Evolutionary conservation across 2,797 vertebrate genomes (phyloP), one percentile per base, ranked within the genome.

Genomic region (Emydoidea blandingii): DNA sequence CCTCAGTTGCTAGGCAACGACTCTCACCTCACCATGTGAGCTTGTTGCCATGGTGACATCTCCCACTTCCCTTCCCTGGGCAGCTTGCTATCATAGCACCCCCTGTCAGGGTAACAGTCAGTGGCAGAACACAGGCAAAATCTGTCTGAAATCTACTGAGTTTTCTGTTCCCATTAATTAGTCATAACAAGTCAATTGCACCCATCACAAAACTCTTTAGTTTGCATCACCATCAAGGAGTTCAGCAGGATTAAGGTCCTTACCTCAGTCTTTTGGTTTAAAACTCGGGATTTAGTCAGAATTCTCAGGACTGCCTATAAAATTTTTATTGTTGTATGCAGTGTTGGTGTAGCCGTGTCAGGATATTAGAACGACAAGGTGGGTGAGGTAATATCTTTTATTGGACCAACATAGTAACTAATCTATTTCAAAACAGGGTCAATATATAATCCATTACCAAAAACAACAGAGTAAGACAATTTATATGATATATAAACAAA

Each of bases 271-370:
- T 21, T 4, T 1, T 3, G 49, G 14, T 27, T 1, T 0, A 15
- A 29, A 37, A 31, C 1, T 1, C 16, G 0, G 0, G 37, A 78
- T 6, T 25, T 37, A 3, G 6, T 29, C 1, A 0, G 0, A 54
- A 1, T 49, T 80, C 79, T 10, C 53, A 5, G 72, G 1, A 0
- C 14, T 31, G 18, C 29, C 19, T 68, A 68, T 34, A 68, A 19
- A 37, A 21, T 37, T 8, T 37, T 21, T 21, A 68, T 68, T n/a
- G 9, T 37, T 68, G 18, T 37, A 68, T 68, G n/a, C 18, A 37
- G 18, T 19, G 34, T 68, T 68, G 34, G 18, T 37, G 34, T 68
- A 68, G n/a, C 18, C 18, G 5, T 68, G 9, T 37, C n/a, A 68
- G 9, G 18, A 68, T 68, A 68, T 68, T 68, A 68, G 65, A 68